Evolutionary conservation across 1,140 invertebrate species (phyloP).

Genomic region (Drosophila chauvacae): DNA sequence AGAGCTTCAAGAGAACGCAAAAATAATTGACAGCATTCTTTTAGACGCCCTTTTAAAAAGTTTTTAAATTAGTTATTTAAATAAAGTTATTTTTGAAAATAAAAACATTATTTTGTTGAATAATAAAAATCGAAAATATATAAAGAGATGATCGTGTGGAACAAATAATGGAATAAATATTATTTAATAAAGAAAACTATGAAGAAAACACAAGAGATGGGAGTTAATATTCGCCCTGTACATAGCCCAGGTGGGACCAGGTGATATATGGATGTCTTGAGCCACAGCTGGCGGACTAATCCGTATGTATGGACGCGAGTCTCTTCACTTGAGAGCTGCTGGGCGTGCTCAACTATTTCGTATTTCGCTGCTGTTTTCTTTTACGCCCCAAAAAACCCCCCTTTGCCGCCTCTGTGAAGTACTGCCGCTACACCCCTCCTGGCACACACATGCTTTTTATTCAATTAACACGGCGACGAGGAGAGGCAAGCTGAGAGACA

Average conservation of each 20-base stretch:
- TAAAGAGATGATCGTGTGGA: no score
- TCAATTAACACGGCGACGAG: conserved; percentile 65
- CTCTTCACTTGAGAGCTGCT: conserved; percentile 52
- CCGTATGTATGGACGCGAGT: conserved; percentile 40
- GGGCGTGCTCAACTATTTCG: conserved; percentile 73
- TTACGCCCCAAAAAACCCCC: neutral
- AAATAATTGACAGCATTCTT: no score
- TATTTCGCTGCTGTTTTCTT: conserved; percentile 50
- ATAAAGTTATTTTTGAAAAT: no score
- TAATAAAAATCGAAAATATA: no score
- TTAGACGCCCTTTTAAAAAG: no score
- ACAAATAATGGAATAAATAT: no score
- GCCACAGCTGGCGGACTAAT: conserved; percentile 48
- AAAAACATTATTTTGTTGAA: no score
- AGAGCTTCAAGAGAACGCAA: no score
- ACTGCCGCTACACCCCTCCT: neutral
- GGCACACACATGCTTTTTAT: conserved; percentile 61
- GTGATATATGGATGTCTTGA: conserved; percentile 26
- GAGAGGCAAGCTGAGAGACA: conserved; percentile 37
- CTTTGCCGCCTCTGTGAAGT: neutral
- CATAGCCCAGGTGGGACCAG: neutral
- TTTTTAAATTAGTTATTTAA: no score
- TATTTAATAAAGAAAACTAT: neutral
- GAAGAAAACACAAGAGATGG: neutral
- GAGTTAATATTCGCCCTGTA: neutral